A percentile compares a stretch with the other conserved stretches of the same genome.
Conservation (phyloP, 2,888 invertebrate species). For the Lymantria monacha region DNA sequence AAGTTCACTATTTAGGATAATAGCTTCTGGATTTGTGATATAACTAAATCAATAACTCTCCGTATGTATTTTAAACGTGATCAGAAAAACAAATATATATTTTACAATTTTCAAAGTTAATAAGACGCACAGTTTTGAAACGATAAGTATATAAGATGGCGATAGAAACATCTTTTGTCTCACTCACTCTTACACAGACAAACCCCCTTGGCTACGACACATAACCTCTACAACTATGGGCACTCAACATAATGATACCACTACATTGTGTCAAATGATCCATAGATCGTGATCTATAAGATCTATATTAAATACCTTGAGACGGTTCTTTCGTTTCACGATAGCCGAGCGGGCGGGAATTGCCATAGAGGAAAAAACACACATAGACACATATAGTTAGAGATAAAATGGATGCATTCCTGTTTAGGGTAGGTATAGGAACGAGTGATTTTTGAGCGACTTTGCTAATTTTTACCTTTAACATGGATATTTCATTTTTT, state of each 20-base stretch:
- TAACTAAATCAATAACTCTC: no score
- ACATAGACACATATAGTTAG: slow-evolving; percentile 85
- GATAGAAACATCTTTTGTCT: slow-evolving; percentile 59
- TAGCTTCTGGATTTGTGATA: no score
- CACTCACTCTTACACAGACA: slow-evolving; percentile 67
- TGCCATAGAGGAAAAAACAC: slow-evolving; percentile 88
- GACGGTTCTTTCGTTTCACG: slow-evolving; percentile 83
- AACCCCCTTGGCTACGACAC: slow-evolving; percentile 82
- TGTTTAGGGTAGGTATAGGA: slow-evolving; percentile 21
- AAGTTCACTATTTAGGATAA: no score
- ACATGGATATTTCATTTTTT: neutral
- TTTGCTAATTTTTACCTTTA: neutral
- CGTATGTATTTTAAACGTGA: no score
- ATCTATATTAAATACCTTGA: slow-evolving; percentile 72
- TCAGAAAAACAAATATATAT: no score
- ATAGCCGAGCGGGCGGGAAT: slow-evolving; percentile 84
- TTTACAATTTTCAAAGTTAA: no score
- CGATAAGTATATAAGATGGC: slow-evolving; percentile 4
- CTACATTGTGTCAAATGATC: slow-evolving; percentile 58
- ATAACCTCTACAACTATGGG: slow-evolving; percentile 74
- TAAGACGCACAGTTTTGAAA: no score
- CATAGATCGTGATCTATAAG: slow-evolving; percentile 31
- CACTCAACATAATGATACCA: slow-evolving; percentile 67
- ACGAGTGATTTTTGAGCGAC: slow-evolving; percentile 19
- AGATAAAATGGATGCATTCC: slow-evolving; percentile 81